phyloP scores from a whole-genome alignment of 2,797 vertebrate species.

The Pristis pectinata region DNA sequence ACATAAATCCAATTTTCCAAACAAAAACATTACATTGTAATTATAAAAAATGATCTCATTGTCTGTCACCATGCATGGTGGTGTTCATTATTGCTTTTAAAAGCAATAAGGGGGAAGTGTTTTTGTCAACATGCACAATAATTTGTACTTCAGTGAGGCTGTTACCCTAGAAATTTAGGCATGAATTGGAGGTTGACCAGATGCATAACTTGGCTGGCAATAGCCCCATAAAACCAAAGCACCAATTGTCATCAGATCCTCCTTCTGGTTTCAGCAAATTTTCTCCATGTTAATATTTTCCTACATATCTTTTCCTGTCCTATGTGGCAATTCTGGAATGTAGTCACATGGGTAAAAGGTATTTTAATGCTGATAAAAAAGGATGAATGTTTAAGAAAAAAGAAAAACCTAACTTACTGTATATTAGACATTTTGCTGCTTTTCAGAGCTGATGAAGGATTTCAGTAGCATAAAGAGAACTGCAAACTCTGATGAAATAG shows the following conservation, averaged over 20 bases:
- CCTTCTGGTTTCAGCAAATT: not conserved
- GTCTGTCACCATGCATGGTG: too few species aligned
- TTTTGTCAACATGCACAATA: too few species aligned
- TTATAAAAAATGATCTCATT: too few species aligned
- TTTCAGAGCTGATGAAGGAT: slow-evolving; percentile 57
- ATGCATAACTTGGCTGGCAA: too few species aligned
- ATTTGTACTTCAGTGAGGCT: too few species aligned
- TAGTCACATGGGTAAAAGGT: not conserved
- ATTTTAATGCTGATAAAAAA: not conserved
- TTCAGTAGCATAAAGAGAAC: slow-evolving; percentile 55
- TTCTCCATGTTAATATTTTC: not conserved
- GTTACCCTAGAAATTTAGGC: not conserved
- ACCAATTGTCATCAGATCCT: too few species aligned
- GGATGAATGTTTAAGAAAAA: not conserved
- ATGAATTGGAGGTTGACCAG: not conserved
- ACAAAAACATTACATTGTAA: too few species aligned
- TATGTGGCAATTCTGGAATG: not conserved
- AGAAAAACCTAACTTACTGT: not conserved
- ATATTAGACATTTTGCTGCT: not conserved
- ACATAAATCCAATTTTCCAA: too few species aligned
- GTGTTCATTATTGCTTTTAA: too few species aligned
- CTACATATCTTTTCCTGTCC: not conserved
- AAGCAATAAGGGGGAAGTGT: too few species aligned
- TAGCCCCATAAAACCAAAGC: too few species aligned
- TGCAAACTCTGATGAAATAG: slow-evolving; percentile 46